Percentiles rank a stretch among this genome's conserved stretches.
Evolutionary conservation across 2,888 invertebrate genomes (phyloP).

Genomic region (Nudaria mundana): DNA sequence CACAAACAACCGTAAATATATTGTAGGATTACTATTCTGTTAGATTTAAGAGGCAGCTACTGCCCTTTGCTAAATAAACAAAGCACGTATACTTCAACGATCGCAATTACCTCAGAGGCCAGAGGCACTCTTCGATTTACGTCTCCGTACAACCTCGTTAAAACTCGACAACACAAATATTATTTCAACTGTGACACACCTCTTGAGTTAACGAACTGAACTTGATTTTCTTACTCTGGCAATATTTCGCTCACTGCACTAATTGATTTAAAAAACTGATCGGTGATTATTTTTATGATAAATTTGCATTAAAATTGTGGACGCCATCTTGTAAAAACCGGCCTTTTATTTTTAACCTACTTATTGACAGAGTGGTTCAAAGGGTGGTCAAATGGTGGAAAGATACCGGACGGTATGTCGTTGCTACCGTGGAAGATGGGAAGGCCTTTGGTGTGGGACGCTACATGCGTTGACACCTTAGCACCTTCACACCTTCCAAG

Average conservation of each 20-base stretch:
- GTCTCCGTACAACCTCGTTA: constrained; percentile 50
- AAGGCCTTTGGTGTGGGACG: too few species aligned
- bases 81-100: constrained; percentile 66
- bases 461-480: too few species aligned
- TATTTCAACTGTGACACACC: constrained; percentile 45
- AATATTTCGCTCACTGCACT: constrained; percentile 25
- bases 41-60: constrained; percentile 42
- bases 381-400: too few species aligned
- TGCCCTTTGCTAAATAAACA: constrained; percentile 69
- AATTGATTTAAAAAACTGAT: constrained; percentile 10
- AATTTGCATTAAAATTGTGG: background rate
- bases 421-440: too few species aligned
- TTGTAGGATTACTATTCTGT: background rate
- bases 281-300: background rate
- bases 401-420: too few species aligned
- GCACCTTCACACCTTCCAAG: too few species aligned
- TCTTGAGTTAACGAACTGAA: constrained; percentile 44
- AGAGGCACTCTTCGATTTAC: constrained; percentile 56
- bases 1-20: too few species aligned
- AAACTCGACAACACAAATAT: constrained; percentile 40
- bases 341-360: too few species aligned
- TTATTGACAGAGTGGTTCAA: too few species aligned
- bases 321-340: too few species aligned
- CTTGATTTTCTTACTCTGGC: constrained; percentile 31
- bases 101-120: constrained; percentile 64